phyloP scores from a whole-genome alignment of 2,797 vertebrate species.

The Myioborus melanocephalus region DNA sequence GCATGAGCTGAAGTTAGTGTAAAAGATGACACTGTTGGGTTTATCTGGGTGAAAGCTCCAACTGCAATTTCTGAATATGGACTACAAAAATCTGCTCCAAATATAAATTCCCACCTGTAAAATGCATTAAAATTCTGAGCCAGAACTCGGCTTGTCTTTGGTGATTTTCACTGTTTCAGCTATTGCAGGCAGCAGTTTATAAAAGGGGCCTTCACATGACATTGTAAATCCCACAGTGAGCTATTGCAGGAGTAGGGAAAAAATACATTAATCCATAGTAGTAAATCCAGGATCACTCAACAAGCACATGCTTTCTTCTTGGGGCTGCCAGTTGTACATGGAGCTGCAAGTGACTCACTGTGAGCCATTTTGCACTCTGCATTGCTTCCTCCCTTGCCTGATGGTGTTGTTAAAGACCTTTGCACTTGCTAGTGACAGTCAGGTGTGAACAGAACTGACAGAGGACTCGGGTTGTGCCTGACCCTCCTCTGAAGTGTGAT shows the following conservation, averaged over 20 bases:
- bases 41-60: background rate
- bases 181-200: constrained; percentile 17
- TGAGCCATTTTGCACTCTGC: constrained; percentile 21
- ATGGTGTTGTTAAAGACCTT: background rate
- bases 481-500: background rate
- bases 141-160: constrained; percentile 5
- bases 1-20: background rate
- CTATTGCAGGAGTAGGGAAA: background rate
- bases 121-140: constrained; percentile 2
- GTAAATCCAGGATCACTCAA: constrained; percentile 36
- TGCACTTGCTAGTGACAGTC: background rate
- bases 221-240: background rate
- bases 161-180: constrained; percentile 18
- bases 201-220: background rate
- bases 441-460: constrained; percentile 13
- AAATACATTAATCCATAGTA: background rate
- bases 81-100: background rate
- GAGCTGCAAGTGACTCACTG: constrained; percentile 6
- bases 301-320: background rate
- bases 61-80: background rate
- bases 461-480: background rate
- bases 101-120: background rate
- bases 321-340: background rate
- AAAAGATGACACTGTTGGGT: background rate
- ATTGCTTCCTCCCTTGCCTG: background rate